Percentiles rank a stretch among this genome's conserved stretches.
phyloP scores from a whole-genome alignment of 2,888 invertebrate species.

The Leucoptera coffeella region DNA sequence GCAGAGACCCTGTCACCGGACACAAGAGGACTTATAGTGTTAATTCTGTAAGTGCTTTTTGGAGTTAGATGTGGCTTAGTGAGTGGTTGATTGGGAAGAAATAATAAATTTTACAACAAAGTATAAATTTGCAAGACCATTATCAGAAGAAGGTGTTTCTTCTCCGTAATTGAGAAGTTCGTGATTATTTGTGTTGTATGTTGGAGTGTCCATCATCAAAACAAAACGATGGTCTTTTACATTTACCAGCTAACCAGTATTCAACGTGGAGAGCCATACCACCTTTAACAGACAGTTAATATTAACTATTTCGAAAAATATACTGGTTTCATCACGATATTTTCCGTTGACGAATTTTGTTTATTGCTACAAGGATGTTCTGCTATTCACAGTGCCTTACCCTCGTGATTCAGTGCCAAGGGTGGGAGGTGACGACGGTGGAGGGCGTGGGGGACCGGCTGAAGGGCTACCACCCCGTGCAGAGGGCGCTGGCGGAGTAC shows the following conservation, averaged over 20 bases:
- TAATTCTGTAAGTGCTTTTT: slow-evolving; percentile 51
- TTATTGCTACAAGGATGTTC: too few species aligned
- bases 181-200: too few species aligned
- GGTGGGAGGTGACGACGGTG: slow-evolving; percentile 60
- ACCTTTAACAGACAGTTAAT: too few species aligned
- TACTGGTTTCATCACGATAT: too few species aligned
- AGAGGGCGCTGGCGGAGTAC: slow-evolving; percentile 52
- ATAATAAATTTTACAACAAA: not conserved
- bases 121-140: not conserved
- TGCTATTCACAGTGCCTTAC: slow-evolving; percentile 25
- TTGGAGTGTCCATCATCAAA: too few species aligned
- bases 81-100: not conserved
- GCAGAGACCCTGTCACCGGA: slow-evolving; percentile 16
- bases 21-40: slow-evolving; percentile 40
- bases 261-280: too few species aligned
- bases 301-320: too few species aligned
- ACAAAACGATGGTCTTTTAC: too few species aligned
- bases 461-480: slow-evolving; percentile 60
- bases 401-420: slow-evolving; percentile 30
- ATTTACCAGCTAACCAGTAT: too few species aligned
- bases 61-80: not conserved
- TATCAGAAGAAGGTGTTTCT: too few species aligned
- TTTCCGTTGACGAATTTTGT: too few species aligned
- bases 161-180: too few species aligned
- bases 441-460: slow-evolving; percentile 58